These are phyloP conservation scores for Eristalis tenax DNA, from an alignment of 2,888 invertebrate species.

Conservation along the genomic window DNA sequence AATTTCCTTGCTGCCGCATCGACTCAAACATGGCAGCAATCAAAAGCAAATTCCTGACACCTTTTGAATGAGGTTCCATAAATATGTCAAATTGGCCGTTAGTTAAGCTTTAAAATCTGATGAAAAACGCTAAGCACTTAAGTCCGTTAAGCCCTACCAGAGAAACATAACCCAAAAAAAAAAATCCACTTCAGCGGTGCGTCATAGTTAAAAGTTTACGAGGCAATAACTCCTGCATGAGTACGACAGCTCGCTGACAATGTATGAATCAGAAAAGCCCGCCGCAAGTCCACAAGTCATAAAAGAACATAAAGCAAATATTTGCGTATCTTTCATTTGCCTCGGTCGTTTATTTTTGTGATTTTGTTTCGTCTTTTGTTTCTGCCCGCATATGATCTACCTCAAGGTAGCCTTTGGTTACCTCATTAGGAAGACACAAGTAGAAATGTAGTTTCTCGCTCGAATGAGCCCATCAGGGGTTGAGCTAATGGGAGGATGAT, in stretches of 20 bases:
- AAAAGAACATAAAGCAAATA: not conserved
- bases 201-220: not conserved
- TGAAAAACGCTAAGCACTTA: not conserved
- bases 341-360: not conserved
- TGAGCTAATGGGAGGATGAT: not conserved
- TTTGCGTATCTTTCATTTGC: not conserved
- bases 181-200: not conserved
- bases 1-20: no score
- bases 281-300: not conserved
- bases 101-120: not conserved
- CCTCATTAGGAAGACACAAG: conserved; percentile 16
- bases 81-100: not conserved
- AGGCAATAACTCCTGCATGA: not conserved
- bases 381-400: not conserved
- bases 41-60: no score
- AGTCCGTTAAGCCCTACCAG: not conserved
- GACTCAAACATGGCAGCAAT: no score
- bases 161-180: no score
- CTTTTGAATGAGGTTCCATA: no score
- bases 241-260: not conserved
- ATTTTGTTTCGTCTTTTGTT: not conserved
- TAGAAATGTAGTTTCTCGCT: conserved; percentile 32
- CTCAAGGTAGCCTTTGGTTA: conserved; percentile 31
- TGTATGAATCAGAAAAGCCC: not conserved
- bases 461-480: not conserved